These are phyloP conservation scores for Etia nguti DNA, from an alignment of 2,113 vertebrate genomes.

Conservation along the genomic window DNA sequence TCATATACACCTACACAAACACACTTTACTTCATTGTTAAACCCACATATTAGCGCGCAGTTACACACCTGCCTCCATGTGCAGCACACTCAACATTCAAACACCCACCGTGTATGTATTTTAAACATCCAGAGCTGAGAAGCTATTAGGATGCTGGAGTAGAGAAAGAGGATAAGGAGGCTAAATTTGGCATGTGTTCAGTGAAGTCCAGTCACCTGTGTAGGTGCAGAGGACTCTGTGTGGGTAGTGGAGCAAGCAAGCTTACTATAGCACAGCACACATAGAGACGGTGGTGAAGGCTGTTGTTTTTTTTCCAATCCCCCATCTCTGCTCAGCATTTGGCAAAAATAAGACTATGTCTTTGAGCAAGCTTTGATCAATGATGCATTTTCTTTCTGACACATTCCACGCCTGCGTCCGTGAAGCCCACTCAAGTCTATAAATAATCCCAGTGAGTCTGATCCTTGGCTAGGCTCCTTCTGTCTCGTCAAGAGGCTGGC, in stretches of 20 bases:
- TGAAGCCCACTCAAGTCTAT: constrained; percentile 74
- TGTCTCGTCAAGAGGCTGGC: constrained; percentile 64
- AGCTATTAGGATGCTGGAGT: constrained; percentile 39
- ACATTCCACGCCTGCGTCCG: constrained; percentile 62
- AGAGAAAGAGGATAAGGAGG: constrained; percentile 22
- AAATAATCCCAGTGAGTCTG: constrained; percentile 67
- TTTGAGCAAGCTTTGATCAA: constrained; percentile 57
- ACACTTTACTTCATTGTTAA: background rate
- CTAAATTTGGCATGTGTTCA: constrained; percentile 57
- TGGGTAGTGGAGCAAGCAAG: constrained; percentile 36
- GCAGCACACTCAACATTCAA: constrained; percentile 7
- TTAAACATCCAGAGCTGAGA: constrained; percentile 19
- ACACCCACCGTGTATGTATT: constrained; percentile 52
- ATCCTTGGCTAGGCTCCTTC: constrained; percentile 61
- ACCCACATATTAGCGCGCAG: background rate
- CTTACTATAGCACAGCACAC: constrained; percentile 32
- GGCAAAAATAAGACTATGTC: constrained; percentile 34
- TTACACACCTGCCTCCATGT: constrained; percentile 24
- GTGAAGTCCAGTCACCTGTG: constrained; percentile 60
- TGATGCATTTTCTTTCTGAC: constrained; percentile 67
- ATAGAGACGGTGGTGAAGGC: background rate
- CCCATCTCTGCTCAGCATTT: constrained; percentile 4
- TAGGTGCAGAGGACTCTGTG: constrained; percentile 48
- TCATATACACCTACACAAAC: background rate
- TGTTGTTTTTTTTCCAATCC: constrained; percentile 22